Evolutionary conservation across 1,140 invertebrate species (phyloP).

Genomic region (Nephila pilipes): DNA sequence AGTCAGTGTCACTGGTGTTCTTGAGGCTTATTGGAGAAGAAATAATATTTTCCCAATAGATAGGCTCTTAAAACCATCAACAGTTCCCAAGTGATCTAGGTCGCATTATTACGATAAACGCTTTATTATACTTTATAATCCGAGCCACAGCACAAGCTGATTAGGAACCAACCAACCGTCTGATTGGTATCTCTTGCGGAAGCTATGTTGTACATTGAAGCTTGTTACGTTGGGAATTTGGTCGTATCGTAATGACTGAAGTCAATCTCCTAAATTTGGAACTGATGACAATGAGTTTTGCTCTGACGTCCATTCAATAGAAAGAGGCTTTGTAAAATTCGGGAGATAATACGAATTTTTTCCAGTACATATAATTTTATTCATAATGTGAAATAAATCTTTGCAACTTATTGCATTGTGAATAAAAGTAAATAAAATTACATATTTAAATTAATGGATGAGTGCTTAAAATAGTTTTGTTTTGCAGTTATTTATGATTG

Average conservation of each 20-base stretch:
- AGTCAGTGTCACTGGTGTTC: not conserved
- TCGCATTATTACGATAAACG: conserved; percentile 37
- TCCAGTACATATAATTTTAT: not conserved
- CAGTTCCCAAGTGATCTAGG: not conserved
- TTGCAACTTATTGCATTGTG: too few species aligned
- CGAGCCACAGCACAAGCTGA: not conserved
- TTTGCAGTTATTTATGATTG: too few species aligned
- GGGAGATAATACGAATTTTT: not conserved
- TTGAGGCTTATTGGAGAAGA: not conserved
- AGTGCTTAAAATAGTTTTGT: too few species aligned
- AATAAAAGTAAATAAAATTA: too few species aligned
- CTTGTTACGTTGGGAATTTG: not conserved
- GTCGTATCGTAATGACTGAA: not conserved
- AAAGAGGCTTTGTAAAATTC: not conserved
- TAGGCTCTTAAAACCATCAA: not conserved
- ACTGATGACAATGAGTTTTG: not conserved
- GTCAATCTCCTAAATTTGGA: not conserved
- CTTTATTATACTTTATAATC: conserved; percentile 47
- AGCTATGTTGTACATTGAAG: not conserved
- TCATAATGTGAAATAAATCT: not conserved
- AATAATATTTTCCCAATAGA: too few species aligned
- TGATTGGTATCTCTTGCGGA: not conserved
- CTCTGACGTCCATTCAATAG: not conserved
- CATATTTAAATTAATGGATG: too few species aligned
- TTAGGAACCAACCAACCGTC: conserved; percentile 14